Evolutionary conservation across 2,113 vertebrate species (phyloP), one percentile per base, ranked within the genome.

Genomic region (Lampris incognitus): DNA sequence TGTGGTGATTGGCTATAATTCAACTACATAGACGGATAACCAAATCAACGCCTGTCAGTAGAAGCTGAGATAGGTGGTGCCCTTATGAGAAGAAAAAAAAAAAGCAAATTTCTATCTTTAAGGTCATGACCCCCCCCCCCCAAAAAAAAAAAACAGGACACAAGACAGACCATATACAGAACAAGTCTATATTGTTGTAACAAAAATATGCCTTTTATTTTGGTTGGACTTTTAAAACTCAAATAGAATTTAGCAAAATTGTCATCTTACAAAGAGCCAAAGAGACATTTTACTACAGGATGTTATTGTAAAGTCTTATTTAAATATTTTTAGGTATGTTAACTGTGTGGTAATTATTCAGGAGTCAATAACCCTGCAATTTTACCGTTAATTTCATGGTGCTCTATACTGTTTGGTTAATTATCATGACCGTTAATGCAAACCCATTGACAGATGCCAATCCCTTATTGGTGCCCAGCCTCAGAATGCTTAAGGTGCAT

Each of bases 401-500:
- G 6, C 49, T 83, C 39, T 71, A 50, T 9, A 58, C 64, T 51
- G 37, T 13, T 7, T 63, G 66, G 37, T 13, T 7, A 44, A 56
- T n/a, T 36, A 40, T 66, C 50, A 66, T 39, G 39, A 8, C 13
- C 37, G 11, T 57, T 60, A 41, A 75, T 48, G 62, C 44, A 50
- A 50, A 51, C 38, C 76, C 36, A 59, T 11, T 56, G 59, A 73
- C 74, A 78, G 79, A 69, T 68, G 66, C 51, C 9, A 50, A 63
- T 56, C 54, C 42, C 46, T 57, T 56, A 62, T 51, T 37, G 55
- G 42, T 65, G 70, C 48, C 9, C 10, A 39, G 51, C 62, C 13
- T 76, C 13, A 58, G 6, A 57, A 42, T 55, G 55, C 63, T 70
- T 42, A 72, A 65, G 37, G 49, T 37, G 9, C 1, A 2, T 68